Percentiles rank a stretch among this genome's conserved stretches.
These are phyloP conservation scores for Neomonachus schauinslandi DNA, from an alignment of 2,113 vertebrate genomes.

Conservation along the genomic window DNA sequence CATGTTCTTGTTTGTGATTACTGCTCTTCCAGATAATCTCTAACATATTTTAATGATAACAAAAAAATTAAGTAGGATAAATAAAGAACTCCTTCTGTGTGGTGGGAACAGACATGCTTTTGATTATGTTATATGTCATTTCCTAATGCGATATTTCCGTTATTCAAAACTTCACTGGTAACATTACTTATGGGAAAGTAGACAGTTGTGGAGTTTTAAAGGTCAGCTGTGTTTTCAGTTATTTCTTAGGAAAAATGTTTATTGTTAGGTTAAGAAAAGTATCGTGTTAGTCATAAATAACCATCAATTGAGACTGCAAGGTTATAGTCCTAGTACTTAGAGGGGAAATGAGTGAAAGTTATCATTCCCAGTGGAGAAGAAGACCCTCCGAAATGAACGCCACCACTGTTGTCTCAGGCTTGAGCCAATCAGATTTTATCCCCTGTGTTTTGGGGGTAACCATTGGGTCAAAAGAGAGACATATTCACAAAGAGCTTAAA, in stretches of 20 bases:
- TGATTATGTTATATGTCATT: slow-evolving; percentile 30
- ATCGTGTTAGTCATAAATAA: neutral
- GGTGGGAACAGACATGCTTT: slow-evolving; percentile 18
- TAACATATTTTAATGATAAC: neutral
- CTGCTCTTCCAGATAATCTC: neutral
- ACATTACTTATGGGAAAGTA: neutral
- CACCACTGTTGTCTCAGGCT: neutral
- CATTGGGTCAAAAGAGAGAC: neutral
- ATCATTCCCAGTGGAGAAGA: neutral
- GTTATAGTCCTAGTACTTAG: neutral
- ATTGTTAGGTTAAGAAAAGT: neutral
- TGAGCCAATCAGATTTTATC: neutral
- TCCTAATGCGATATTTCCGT: neutral
- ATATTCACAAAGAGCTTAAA: neutral
- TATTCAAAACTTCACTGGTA: slow-evolving; percentile 13
- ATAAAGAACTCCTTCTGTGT: neutral
- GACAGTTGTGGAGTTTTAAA: neutral
- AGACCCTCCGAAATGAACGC: neutral
- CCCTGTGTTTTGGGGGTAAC: neutral
- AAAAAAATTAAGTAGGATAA: neutral
- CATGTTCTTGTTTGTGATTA: slow-evolving; percentile 42
- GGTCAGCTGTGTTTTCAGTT: slow-evolving; percentile 34
- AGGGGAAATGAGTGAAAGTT: neutral
- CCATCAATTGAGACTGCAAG: neutral
- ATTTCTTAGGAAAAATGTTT: slow-evolving; percentile 4